A percentile compares a stretch with the other conserved stretches of the same genome.
These are phyloP conservation scores for Gambusia holbrooki DNA, from an alignment of 2,113 vertebrate genomes.

Conservation along the genomic window DNA sequence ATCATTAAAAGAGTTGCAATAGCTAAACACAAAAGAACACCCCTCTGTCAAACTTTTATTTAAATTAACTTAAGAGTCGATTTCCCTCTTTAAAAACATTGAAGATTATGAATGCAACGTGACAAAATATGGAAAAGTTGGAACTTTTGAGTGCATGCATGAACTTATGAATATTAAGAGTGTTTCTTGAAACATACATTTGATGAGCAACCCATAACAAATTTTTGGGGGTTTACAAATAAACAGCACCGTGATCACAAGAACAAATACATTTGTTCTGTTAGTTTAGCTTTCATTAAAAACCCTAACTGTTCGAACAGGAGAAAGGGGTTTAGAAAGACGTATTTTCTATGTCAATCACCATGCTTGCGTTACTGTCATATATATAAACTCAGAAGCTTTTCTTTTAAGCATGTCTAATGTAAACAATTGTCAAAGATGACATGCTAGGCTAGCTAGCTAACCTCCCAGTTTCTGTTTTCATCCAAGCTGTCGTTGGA, in stretches of 20 bases:
- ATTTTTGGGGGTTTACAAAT: background rate
- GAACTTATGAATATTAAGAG: background rate
- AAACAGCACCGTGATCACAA: background rate
- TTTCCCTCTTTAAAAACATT: background rate
- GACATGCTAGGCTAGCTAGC: slow-evolving; percentile 13
- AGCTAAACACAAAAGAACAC: background rate
- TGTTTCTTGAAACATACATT: background rate
- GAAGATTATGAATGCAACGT: background rate
- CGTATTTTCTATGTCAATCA: background rate
- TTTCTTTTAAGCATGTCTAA: fast-evolving
- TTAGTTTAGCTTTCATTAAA: background rate
- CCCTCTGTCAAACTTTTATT: background rate
- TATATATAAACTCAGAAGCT: background rate
- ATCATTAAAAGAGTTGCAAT: no score
- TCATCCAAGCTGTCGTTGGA: background rate
- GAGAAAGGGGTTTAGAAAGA: background rate
- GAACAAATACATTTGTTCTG: no score
- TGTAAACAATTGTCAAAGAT: slow-evolving; percentile 12
- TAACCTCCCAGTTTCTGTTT: slow-evolving; percentile 26
- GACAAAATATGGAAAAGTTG: background rate
- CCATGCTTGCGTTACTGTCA: background rate
- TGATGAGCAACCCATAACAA: background rate
- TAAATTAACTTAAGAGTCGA: background rate
- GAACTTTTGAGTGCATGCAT: background rate
- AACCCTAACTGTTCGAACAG: background rate